A percentile compares a stretch with the other conserved stretches of the same genome.
Conservation (phyloP, 2,888 invertebrate species). For the Pristionchus japonicus region DNA sequence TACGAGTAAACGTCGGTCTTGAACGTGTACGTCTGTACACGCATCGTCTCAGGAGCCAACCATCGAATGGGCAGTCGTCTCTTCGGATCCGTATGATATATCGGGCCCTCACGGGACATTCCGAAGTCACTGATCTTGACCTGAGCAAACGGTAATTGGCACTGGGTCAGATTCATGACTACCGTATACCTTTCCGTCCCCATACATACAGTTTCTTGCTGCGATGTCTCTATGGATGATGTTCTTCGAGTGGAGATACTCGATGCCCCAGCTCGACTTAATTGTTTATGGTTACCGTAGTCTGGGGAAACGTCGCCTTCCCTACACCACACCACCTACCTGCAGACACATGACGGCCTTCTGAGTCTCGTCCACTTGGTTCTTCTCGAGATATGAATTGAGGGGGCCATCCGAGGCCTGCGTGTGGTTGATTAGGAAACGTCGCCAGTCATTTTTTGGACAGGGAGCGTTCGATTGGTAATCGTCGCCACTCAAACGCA, state of each 20-base stretch:
- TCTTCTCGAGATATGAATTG: conserved; percentile 61
- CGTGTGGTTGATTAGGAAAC: conserved; percentile 6
- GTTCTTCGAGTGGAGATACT: no score
- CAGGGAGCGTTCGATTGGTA: conserved; percentile 7
- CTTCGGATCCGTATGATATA: conserved; percentile 53
- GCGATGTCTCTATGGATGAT: conserved; percentile 48
- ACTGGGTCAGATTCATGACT: neutral
- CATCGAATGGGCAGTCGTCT: conserved; percentile 48
- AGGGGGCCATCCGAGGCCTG: conserved; percentile 53
- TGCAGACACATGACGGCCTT: conserved; percentile 56
- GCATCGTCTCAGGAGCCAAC: conserved; percentile 34
- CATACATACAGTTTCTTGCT: conserved; percentile 42
- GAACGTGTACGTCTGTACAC: neutral
- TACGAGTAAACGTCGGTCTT: conserved; percentile 19
- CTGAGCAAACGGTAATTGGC: conserved; percentile 7
- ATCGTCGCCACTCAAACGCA: conserved; percentile 24
- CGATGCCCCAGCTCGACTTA: conserved; percentile 50
- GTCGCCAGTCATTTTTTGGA: neutral
- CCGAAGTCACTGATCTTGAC: conserved; percentile 56
- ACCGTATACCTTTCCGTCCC: conserved; percentile 47
- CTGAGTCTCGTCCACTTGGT: conserved; percentile 51
- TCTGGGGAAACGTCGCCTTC: neutral
- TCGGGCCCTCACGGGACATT: conserved; percentile 51
- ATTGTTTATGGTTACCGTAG: neutral
- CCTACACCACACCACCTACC: conserved; percentile 48